Conservation (phyloP, 2,888 invertebrate genomes). For the Volucella zonaria region DNA sequence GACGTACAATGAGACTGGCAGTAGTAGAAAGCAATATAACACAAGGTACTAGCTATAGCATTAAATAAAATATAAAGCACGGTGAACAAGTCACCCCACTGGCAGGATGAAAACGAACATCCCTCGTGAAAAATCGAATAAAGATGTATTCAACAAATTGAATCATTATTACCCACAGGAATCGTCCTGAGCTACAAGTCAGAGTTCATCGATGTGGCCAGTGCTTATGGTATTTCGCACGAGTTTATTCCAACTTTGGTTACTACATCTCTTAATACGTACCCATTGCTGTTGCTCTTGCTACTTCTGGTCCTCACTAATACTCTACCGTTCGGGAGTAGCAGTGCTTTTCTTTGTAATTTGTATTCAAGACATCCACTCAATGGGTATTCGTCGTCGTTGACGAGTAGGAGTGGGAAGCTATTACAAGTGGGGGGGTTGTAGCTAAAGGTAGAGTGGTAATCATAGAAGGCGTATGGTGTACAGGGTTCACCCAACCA, state of each 20-base stretch:
- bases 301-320: too few relatives aligned
- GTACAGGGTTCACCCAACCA: constrained; percentile 41
- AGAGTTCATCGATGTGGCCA: constrained; percentile 52
- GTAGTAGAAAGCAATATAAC: not conserved
- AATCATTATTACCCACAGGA: constrained; percentile 69
- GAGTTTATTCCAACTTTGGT: constrained; percentile 18
- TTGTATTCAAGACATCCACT: constrained; percentile 69
- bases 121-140: constrained; percentile 67
- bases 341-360: constrained; percentile 58
- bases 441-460: not conserved
- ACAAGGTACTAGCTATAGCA: too few relatives aligned
- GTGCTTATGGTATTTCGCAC: constrained; percentile 26
- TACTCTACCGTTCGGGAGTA: not conserved
- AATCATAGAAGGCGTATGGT: not conserved
- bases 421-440: constrained; percentile 44
- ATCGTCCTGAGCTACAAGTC: constrained; percentile 49
- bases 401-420: constrained; percentile 29
- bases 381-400: constrained; percentile 34
- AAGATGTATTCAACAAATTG: constrained; percentile 71
- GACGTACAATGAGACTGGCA: not conserved
- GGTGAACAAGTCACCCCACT: constrained; percentile 7
- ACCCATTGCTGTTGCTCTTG: too few relatives aligned
- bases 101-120: constrained; percentile 33
- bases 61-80: constrained; percentile 14
- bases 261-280: too few relatives aligned